Conservation (phyloP, 1,140 invertebrate genomes). For the Trinorchestia longiramus region DNA sequence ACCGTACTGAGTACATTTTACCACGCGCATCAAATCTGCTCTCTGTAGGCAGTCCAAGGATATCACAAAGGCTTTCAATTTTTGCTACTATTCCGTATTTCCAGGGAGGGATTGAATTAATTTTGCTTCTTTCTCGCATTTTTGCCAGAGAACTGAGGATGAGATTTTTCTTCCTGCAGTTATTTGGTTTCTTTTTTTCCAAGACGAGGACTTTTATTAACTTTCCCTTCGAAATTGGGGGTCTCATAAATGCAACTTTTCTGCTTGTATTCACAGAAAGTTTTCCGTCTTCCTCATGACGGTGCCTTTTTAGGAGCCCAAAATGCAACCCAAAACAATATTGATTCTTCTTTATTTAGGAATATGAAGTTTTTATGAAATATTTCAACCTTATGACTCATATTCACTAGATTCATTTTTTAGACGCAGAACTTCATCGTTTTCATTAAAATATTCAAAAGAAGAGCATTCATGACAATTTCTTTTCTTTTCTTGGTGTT, state of each 20-base stretch:
- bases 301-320: not conserved
- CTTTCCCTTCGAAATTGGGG: not conserved
- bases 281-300: not conserved
- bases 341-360: not conserved
- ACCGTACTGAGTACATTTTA: not conserved
- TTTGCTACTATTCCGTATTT: not conserved
- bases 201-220: not conserved
- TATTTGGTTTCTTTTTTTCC: not conserved
- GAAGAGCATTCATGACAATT: not conserved
- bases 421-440: not conserved
- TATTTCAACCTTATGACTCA: not conserved
- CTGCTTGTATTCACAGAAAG: not conserved
- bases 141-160: not conserved
- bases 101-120: not conserved
- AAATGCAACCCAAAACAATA: not conserved
- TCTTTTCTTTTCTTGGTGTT: no score
- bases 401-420: not conserved
- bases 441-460: not conserved
- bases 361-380: not conserved
- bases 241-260: slow-evolving; percentile 1
- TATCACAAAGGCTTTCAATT: not conserved
- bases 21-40: not conserved
- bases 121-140: not conserved
- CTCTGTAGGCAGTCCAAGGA: not conserved
- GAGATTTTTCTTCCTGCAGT: not conserved